phyloP scores from a whole-genome alignment of 1,140 invertebrate species.

The Zelostemma sp. region DNA sequence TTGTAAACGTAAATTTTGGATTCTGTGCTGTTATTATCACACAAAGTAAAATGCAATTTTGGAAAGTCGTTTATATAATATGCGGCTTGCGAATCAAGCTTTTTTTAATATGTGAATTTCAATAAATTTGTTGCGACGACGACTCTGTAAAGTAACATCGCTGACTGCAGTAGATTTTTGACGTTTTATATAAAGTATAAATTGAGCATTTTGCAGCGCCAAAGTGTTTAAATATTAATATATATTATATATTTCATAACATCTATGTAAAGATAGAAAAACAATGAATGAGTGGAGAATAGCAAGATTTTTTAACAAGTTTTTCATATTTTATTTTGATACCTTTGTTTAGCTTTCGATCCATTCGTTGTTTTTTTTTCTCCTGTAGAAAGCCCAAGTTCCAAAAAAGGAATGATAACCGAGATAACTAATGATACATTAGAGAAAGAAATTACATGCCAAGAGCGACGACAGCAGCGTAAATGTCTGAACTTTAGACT shows the following conservation, averaged over 20 bases:
- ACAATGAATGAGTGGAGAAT: not conserved
- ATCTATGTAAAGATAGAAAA: conserved; percentile 1
- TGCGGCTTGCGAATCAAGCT: not conserved
- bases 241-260: conserved; percentile 36
- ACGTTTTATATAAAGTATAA: conserved; percentile 38
- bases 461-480: conserved; percentile 63
- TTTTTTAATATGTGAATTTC: not conserved
- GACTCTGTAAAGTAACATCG: conserved; percentile 49
- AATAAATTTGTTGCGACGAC: conserved; percentile 28
- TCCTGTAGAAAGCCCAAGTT: conserved; percentile 4
- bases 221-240: conserved; percentile 52
- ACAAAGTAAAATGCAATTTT: too few relatives aligned
- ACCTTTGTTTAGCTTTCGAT: conserved; percentile 7
- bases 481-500: conserved; percentile 69
- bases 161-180: conserved; percentile 44
- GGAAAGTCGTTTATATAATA: not conserved
- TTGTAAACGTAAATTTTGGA: too few relatives aligned
- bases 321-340: conserved; percentile 1
- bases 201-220: conserved; percentile 29
- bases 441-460: conserved; percentile 63
- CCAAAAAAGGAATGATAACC: conserved; percentile 45
- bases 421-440: conserved; percentile 53
- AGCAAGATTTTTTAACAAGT: conserved; percentile 3
- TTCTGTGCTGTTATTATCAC: too few relatives aligned
- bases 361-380: conserved; percentile 13